These are phyloP conservation scores for Apodemus agrarius DNA, from an alignment of 2,797 vertebrate species.

Conservation along the genomic window DNA sequence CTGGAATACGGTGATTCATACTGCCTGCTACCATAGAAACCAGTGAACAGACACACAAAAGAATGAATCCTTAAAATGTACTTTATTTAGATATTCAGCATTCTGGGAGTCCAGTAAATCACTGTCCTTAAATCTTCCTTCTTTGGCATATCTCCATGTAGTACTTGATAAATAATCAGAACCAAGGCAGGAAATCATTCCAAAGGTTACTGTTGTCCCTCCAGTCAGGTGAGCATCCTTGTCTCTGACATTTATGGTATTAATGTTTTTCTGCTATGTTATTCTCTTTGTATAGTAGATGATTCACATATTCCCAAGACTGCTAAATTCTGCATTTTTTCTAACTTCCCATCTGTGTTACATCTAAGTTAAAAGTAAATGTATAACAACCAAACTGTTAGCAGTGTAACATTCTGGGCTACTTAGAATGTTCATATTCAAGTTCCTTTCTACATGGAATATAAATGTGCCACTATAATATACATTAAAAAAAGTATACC, in stretches of 20 bases:
- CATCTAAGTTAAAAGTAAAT: background rate
- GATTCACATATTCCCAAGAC: background rate
- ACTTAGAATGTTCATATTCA: background rate
- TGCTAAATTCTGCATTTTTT: background rate
- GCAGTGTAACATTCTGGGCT: background rate
- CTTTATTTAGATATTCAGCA: background rate
- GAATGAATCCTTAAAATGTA: background rate
- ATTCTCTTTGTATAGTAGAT: background rate
- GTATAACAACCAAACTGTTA: background rate
- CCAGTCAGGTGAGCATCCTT: background rate
- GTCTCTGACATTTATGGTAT: background rate
- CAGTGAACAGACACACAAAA: too few relatives aligned
- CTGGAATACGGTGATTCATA: background rate
- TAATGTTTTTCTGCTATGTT: background rate
- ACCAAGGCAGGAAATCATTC: background rate
- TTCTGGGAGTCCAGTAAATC: background rate
- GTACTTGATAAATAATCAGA: background rate
- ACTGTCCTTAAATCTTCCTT: background rate
- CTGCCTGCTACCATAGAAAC: background rate
- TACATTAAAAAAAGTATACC: background rate
- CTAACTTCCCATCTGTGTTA: background rate
- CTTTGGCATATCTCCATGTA: background rate
- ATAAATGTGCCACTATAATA: background rate
- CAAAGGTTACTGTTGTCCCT: background rate
- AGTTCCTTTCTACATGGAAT: background rate